phyloP scores from a whole-genome alignment of 2,888 invertebrate species.

The Mamestra brassicae region DNA sequence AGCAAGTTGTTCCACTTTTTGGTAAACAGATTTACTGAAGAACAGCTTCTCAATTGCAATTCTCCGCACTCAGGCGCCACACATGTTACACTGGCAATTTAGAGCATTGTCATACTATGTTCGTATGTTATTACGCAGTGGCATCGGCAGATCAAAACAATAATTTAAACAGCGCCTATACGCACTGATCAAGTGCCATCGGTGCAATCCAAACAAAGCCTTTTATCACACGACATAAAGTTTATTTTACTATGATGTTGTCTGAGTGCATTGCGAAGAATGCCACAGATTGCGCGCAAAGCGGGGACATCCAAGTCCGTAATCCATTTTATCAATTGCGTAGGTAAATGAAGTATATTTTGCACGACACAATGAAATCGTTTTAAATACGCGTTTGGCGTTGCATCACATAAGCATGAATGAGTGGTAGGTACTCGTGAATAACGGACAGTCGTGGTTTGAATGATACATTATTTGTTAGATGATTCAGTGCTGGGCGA shows the following conservation, averaged over 20 bases:
- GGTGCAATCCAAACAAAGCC: slow-evolving; percentile 45
- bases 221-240: slow-evolving; percentile 42
- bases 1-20: not conserved
- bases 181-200: slow-evolving; percentile 65
- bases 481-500: slow-evolving; percentile 75
- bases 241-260: slow-evolving; percentile 45
- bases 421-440: slow-evolving; percentile 75
- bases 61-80: slow-evolving; percentile 18
- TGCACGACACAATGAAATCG: slow-evolving; percentile 71
- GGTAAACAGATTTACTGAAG: no score
- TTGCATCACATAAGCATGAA: slow-evolving; percentile 60
- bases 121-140: slow-evolving; percentile 75
- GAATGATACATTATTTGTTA: slow-evolving; percentile 73
- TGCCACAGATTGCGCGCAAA: slow-evolving; percentile 69
- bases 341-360: slow-evolving; percentile 63
- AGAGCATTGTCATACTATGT: slow-evolving; percentile 51
- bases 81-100: slow-evolving; percentile 48
- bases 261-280: slow-evolving; percentile 68
- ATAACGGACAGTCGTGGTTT: slow-evolving; percentile 72
- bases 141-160: slow-evolving; percentile 73
- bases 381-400: slow-evolving; percentile 67
- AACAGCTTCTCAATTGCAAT: not conserved
- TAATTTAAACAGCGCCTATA: slow-evolving; percentile 69
- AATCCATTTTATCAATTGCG: slow-evolving; percentile 70
- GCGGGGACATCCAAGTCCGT: slow-evolving; percentile 67